phyloP scores from a whole-genome alignment of 2,797 vertebrate genomes.

The Paguma larvata region DNA sequence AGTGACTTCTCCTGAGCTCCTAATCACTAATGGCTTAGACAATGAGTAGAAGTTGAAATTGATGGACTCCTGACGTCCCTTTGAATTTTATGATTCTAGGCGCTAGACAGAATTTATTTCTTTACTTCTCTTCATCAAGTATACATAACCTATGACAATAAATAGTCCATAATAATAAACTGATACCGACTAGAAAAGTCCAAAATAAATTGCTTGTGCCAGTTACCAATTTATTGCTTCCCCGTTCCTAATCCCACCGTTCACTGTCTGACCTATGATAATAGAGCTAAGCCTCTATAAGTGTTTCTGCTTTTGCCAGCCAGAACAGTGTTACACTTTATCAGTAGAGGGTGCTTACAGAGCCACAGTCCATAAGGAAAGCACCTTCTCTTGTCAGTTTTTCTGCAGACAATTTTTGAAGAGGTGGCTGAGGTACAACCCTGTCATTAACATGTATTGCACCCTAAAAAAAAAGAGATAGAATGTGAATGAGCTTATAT shows the following conservation, averaged over 20 bases:
- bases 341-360: conserved; percentile 88
- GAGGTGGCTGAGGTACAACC: conserved; percentile 95
- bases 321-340: not conserved
- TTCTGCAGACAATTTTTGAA: conserved; percentile 95
- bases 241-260: not conserved
- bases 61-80: not conserved
- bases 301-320: not conserved
- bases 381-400: conserved; percentile 95
- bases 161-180: not conserved
- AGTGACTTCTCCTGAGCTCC: not conserved
- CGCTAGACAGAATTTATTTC: not conserved
- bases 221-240: not conserved
- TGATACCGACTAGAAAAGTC: not conserved
- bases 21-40: not conserved
- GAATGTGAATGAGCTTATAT: not conserved
- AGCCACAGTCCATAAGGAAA: conserved; percentile 97
- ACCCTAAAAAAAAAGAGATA: conserved; percentile 88
- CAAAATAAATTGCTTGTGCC: not conserved
- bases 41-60: not conserved
- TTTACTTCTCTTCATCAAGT: not conserved
- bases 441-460: conserved; percentile 95
- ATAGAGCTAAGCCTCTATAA: not conserved
- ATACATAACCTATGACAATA: not conserved
- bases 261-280: not conserved
- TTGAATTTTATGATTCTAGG: conserved; percentile 41